Evolutionary conservation across 2,888 invertebrate species (phyloP).

Genomic region (Nebria brevicollis): DNA sequence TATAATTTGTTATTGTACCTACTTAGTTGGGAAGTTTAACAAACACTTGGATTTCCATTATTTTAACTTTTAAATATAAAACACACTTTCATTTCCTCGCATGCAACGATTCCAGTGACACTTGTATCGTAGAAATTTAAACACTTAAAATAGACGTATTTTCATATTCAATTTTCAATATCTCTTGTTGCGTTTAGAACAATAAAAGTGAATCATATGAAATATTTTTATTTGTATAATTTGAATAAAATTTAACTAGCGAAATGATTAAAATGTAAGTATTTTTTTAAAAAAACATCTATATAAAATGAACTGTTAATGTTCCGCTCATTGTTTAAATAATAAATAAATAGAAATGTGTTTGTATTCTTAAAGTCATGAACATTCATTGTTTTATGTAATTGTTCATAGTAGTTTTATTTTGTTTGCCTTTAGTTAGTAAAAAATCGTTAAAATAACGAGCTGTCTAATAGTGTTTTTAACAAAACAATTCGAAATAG

Average conservation of each 20-base stretch:
- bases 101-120: conserved; percentile 6
- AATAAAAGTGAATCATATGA: too few species aligned
- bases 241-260: too few species aligned
- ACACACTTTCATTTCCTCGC: conserved; percentile 19
- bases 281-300: too few species aligned
- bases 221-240: too few species aligned
- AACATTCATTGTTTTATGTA: background rate
- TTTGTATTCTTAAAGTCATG: background rate
- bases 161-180: background rate
- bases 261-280: too few species aligned
- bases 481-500: background rate
- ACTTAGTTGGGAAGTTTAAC: conserved; percentile 11
- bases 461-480: background rate
- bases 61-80: conserved; percentile 14
- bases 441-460: background rate
- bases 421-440: background rate
- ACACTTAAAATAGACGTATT: background rate
- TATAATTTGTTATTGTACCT: background rate
- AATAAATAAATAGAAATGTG: background rate
- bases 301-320: background rate
- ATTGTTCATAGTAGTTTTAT: background rate
- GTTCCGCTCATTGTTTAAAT: background rate
- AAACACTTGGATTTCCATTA: conserved; percentile 8
- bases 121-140: background rate
- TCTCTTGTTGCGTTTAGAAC: too few species aligned